phyloP scores from a whole-genome alignment of 2,113 vertebrate species.

The Rhynchopsitta pachyrhyncha region DNA sequence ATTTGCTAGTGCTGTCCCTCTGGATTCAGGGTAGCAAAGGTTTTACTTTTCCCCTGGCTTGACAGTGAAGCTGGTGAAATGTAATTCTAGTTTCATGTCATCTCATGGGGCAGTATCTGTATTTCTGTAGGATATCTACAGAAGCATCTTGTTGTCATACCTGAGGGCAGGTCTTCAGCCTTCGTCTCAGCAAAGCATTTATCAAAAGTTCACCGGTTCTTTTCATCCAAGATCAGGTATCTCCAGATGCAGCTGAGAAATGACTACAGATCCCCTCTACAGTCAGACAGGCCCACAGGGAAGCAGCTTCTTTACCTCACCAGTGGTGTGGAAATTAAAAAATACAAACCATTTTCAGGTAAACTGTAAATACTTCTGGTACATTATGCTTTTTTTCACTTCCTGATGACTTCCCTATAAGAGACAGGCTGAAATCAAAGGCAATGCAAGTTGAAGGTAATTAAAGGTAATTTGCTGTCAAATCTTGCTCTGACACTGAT shows the following conservation, averaged over 20 bases:
- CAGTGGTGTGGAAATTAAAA: neutral
- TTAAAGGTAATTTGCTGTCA: neutral
- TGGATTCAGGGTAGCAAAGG: neutral
- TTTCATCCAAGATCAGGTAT: conserved; percentile 84
- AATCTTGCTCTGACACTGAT: neutral
- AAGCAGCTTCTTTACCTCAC: conserved; percentile 38
- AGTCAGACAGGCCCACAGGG: conserved; percentile 43
- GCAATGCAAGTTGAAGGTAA: neutral
- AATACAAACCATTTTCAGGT: neutral
- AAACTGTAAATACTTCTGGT: neutral
- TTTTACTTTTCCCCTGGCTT: neutral
- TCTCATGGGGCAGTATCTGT: neutral
- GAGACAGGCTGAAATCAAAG: neutral
- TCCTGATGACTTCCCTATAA: neutral
- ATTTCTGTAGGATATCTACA: conserved; percentile 29
- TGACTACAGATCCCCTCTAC: conserved; percentile 5
- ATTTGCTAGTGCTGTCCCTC: neutral
- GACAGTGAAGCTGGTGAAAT: neutral
- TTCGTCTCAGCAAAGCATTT: conserved; percentile 76
- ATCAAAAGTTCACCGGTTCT: conserved; percentile 79
- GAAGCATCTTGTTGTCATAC: conserved; percentile 54
- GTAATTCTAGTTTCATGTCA: neutral
- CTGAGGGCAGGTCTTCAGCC: conserved; percentile 63
- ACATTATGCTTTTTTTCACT: neutral
- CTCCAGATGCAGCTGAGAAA: conserved; percentile 53